phyloP scores from a whole-genome alignment of 2,797 vertebrate species.

The Protonibea diacanthus region DNA sequence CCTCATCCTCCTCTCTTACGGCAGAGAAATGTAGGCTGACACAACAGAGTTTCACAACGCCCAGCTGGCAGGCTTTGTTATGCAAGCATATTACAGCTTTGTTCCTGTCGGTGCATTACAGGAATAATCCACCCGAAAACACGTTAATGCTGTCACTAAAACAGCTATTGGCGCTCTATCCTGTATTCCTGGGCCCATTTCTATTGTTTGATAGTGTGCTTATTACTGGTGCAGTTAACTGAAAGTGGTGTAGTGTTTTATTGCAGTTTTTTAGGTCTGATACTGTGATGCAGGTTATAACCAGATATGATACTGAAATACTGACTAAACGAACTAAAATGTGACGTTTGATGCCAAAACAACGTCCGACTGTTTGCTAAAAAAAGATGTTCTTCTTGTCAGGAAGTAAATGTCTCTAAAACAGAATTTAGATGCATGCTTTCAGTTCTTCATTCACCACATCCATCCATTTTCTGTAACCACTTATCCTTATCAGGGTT shows the following conservation, averaged over 20 bases:
- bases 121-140: slow-evolving; percentile 55
- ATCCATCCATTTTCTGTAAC: too few species aligned
- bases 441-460: too few species aligned
- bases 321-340: not conserved
- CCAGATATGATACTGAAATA: not conserved
- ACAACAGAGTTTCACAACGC: slow-evolving; percentile 54
- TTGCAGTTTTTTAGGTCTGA: not conserved
- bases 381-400: not conserved
- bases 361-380: not conserved
- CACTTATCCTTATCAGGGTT: too few species aligned
- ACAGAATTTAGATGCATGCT: not conserved
- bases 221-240: not conserved
- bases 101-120: slow-evolving; percentile 45
- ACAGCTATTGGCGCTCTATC: slow-evolving; percentile 9
- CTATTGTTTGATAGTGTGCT: slow-evolving; percentile 14
- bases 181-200: not conserved
- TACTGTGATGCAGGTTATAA: not conserved
- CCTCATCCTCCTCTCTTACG: slow-evolving; percentile 33
- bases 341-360: not conserved
- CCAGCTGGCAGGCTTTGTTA: slow-evolving; percentile 63
- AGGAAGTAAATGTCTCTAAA: not conserved
- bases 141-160: slow-evolving; percentile 36
- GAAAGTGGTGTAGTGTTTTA: slow-evolving; percentile 10
- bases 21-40: slow-evolving; percentile 53
- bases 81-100: slow-evolving; percentile 53